A percentile compares a stretch with the other conserved stretches of the same genome.
Evolutionary conservation across 2,797 vertebrate species (phyloP).

Genomic region (Coendou prehensilis): DNA sequence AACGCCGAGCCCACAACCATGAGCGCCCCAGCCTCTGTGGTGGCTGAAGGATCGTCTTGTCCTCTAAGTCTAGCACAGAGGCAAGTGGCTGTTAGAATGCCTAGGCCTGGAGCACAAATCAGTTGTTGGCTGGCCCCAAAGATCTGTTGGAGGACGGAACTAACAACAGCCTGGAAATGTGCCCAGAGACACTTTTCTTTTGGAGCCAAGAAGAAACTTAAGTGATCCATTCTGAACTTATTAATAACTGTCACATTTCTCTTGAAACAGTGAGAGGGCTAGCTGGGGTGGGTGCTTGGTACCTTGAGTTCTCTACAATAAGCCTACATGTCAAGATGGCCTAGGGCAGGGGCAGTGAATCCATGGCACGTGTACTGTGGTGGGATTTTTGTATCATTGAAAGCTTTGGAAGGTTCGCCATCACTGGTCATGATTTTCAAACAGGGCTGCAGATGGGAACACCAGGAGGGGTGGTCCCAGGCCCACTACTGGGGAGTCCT

Average conservation of each 20-base stretch:
- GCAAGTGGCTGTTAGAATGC: not conserved
- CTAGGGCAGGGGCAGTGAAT: not conserved
- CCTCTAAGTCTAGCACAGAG: not conserved
- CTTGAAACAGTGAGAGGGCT: not conserved
- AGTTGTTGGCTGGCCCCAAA: conserved; percentile 62
- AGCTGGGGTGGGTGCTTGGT: not conserved
- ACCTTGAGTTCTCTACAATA: conserved; percentile 12
- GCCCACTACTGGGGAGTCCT: no score
- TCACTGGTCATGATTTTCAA: not conserved
- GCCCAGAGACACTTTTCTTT: conserved; percentile 77
- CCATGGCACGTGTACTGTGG: not conserved
- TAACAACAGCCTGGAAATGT: conserved; percentile 74
- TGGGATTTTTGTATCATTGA: not conserved
- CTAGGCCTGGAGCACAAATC: conserved; percentile 75
- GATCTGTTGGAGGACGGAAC: conserved; percentile 73
- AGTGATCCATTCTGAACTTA: conserved; percentile 70
- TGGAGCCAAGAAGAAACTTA: conserved; percentile 71
- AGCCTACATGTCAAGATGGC: not conserved
- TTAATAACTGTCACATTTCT: conserved; percentile 75
- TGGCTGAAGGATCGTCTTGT: not conserved
- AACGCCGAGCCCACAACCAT: not conserved
- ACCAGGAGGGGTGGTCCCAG: not conserved
- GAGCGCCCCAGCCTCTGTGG: not conserved
- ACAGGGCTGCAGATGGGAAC: not conserved
- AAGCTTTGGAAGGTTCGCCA: not conserved